These are phyloP conservation scores for Scomberomorus guttatus DNA, from an alignment of 2,797 vertebrate species.

Conservation along the genomic window DNA sequence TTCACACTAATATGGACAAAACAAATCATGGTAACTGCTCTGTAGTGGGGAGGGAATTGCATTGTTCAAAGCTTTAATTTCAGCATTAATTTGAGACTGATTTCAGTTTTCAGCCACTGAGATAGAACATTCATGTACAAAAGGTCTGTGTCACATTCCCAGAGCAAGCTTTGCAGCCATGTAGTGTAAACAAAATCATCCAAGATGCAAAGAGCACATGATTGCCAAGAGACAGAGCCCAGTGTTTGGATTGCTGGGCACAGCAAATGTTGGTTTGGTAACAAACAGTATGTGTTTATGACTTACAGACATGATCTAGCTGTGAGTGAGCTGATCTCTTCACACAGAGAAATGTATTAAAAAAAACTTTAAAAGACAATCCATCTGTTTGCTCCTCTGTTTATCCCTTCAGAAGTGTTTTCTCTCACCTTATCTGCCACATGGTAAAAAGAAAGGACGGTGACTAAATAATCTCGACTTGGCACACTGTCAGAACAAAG, in stretches of 20 bases:
- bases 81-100: constrained; percentile 5
- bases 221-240: constrained; percentile 11
- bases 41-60: neutral
- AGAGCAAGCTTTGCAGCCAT: neutral
- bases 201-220: constrained; percentile 25
- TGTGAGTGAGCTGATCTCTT: constrained; percentile 42
- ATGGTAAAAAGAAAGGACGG: constrained; percentile 16
- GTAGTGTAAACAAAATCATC: constrained; percentile 20
- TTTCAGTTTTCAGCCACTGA: neutral
- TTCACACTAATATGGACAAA: constrained; percentile 3
- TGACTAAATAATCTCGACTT: constrained; percentile 23
- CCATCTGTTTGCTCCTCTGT: constrained; percentile 65
- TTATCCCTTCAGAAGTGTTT: constrained; percentile 49
- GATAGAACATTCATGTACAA: neutral
- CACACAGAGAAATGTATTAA: constrained; percentile 41
- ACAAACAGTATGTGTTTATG: constrained; percentile 54
- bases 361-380: constrained; percentile 44
- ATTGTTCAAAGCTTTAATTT: neutral
- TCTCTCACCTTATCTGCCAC: constrained; percentile 38
- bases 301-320: constrained; percentile 35
- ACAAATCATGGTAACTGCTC: neutral
- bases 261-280: constrained; percentile 41
- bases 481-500: constrained; percentile 32
- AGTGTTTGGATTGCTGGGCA: constrained; percentile 29
- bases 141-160: neutral